Conservation (phyloP, 2,888 invertebrate genomes). For the Drosophila neotestacea region DNA sequence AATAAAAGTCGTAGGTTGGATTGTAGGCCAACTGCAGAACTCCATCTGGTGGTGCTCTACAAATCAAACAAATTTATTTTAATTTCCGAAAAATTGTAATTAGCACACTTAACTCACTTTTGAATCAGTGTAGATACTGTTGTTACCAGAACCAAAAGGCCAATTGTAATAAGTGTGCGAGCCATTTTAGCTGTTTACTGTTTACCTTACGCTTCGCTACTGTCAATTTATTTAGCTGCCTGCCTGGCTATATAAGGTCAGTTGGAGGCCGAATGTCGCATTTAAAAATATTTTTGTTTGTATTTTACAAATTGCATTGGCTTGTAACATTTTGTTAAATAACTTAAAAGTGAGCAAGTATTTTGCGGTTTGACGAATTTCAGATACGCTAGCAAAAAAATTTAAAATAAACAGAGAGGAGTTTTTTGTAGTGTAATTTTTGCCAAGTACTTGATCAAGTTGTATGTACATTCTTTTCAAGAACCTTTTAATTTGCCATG, state of each 20-base stretch:
- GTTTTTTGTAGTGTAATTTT: too few species aligned
- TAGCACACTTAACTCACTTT: slow-evolving; percentile 30
- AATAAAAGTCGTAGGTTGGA: slow-evolving; percentile 73
- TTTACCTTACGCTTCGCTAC: slow-evolving; percentile 26
- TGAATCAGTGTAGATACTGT: background rate
- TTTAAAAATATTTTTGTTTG: background rate
- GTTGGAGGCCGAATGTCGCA: slow-evolving; percentile 3
- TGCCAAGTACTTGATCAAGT: too few species aligned
- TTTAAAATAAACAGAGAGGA: too few species aligned
- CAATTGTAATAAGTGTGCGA: slow-evolving; percentile 31
- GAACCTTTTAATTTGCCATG: too few species aligned
- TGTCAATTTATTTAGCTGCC: slow-evolving; percentile 22
- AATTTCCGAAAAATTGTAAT: background rate
- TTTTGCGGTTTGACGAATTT: too few species aligned
- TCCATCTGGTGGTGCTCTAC: background rate
- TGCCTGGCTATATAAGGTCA: slow-evolving; percentile 31
- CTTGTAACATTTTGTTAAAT: slow-evolving; percentile 2
- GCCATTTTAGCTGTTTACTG: slow-evolving; percentile 33
- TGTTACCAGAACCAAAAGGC: slow-evolving; percentile 31
- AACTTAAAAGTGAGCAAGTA: background rate
- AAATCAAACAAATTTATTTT: background rate
- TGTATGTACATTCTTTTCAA: too few species aligned
- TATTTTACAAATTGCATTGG: slow-evolving; percentile 5
- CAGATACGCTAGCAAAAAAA: background rate
- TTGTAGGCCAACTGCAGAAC: slow-evolving; percentile 44